A percentile compares a stretch with the other conserved stretches of the same genome.
phyloP scores from a whole-genome alignment of 2,797 vertebrate species.

The Bradypus variegatus region DNA sequence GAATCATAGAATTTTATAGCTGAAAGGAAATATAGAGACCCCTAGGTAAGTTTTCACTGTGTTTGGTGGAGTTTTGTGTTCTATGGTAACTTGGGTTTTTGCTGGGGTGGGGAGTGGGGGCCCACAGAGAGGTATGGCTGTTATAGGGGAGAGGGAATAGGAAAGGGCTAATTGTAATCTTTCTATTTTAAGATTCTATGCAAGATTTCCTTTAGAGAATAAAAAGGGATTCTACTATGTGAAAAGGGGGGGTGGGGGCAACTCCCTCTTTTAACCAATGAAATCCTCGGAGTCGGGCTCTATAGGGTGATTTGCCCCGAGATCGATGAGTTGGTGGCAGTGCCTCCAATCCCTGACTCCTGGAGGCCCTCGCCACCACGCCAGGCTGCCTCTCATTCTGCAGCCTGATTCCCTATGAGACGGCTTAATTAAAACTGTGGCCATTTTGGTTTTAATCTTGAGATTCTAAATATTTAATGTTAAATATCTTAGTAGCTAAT shows the following conservation, averaged over 20 bases:
- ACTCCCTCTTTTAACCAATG: background rate
- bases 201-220: background rate
- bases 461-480: slow-evolving; percentile 55
- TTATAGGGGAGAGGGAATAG: background rate
- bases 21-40: background rate
- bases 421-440: slow-evolving; percentile 39
- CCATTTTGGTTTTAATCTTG: slow-evolving; percentile 46
- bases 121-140: background rate
- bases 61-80: background rate
- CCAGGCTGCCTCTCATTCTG: slow-evolving; percentile 41
- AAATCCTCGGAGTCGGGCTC: background rate
- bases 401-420: slow-evolving; percentile 44
- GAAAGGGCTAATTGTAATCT: background rate
- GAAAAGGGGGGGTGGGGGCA: background rate
- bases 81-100: background rate
- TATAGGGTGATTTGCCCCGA: background rate
- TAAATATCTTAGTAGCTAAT: slow-evolving; percentile 47
- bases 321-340: background rate
- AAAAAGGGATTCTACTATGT: background rate
- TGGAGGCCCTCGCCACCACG: background rate
- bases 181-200: background rate
- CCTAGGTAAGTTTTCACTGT: background rate
- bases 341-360: background rate
- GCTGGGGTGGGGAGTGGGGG: rapidly evolving
- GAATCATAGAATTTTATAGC: background rate